phyloP scores from a whole-genome alignment of 2,888 invertebrate species.

The Agrilus cyanescens region DNA sequence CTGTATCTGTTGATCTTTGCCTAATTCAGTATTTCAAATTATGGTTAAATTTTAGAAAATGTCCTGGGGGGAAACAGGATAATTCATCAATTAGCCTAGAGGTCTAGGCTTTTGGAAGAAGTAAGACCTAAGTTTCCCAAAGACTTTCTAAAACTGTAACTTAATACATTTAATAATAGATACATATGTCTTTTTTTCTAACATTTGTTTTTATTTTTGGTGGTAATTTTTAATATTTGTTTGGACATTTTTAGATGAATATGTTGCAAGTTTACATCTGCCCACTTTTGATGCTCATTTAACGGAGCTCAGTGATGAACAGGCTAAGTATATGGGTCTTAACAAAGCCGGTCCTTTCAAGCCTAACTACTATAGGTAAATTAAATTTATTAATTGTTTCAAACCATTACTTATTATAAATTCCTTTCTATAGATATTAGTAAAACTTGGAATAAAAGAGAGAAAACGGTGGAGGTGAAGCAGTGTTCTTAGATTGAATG shows the following conservation, averaged over 20 bases:
- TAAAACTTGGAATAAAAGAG: not conserved
- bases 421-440: conserved; percentile 9
- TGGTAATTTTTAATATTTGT: not conserved
- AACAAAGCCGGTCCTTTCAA: conserved; percentile 98
- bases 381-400: not conserved
- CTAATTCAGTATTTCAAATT: not conserved
- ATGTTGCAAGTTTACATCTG: conserved; percentile 92
- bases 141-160: too few species aligned
- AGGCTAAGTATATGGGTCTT: conserved; percentile 93
- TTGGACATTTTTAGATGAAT: conserved; percentile 61
- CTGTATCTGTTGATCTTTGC: not conserved
- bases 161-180: too few species aligned
- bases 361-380: conserved; percentile 92
- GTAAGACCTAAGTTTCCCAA: too few species aligned
- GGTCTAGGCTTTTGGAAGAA: too few species aligned
- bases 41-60: conserved; percentile 4
- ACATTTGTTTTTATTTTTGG: too few species aligned
- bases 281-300: conserved; percentile 96
- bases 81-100: too few species aligned
- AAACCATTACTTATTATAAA: not conserved
- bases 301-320: conserved; percentile 91
- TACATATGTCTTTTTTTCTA: too few species aligned
- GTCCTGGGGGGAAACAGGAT: too few species aligned
- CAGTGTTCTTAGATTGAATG: conserved; percentile 4
- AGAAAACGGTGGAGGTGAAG: conserved; percentile 5